These are phyloP conservation scores for Siniperca chuatsi DNA, from an alignment of 2,113 vertebrate species.

Conservation along the genomic window DNA sequence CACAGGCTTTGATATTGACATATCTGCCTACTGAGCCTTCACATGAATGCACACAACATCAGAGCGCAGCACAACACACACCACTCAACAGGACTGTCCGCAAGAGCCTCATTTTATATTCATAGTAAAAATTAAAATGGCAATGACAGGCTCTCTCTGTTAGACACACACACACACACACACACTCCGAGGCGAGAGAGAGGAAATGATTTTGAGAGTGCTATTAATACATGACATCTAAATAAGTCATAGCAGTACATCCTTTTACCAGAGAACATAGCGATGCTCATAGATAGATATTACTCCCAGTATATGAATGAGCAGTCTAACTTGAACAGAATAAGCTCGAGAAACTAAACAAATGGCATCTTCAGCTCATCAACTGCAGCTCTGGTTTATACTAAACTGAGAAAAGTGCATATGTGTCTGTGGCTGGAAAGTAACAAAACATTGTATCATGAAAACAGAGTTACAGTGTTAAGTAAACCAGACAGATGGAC, in stretches of 20 bases:
- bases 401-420: constrained; percentile 8
- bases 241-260: constrained; percentile 54
- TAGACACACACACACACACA: constrained; percentile 21
- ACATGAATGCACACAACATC: constrained; percentile 58
- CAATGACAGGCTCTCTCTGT: constrained; percentile 40
- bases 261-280: constrained; percentile 34
- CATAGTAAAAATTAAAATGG: constrained; percentile 68
- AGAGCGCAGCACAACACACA: constrained; percentile 48
- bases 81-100: constrained; percentile 37
- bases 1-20: constrained; percentile 67
- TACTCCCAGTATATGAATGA: constrained; percentile 10
- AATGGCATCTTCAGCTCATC: constrained; percentile 36
- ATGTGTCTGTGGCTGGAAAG: constrained; percentile 23
- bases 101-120: constrained; percentile 67
- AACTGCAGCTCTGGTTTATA: constrained; percentile 17
- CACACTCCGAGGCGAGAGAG: constrained; percentile 3
- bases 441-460: constrained; percentile 14
- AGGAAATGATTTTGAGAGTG: constrained; percentile 15
- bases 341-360: constrained; percentile 4
- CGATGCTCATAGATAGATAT: constrained; percentile 6
- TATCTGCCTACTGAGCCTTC: constrained; percentile 61
- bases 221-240: constrained; percentile 57
- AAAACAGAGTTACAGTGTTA: constrained; percentile 32
- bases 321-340: not conserved
- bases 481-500: constrained; percentile 43